Conservation (phyloP, 2,113 vertebrate genomes). For the Callipepla californica region DNA sequence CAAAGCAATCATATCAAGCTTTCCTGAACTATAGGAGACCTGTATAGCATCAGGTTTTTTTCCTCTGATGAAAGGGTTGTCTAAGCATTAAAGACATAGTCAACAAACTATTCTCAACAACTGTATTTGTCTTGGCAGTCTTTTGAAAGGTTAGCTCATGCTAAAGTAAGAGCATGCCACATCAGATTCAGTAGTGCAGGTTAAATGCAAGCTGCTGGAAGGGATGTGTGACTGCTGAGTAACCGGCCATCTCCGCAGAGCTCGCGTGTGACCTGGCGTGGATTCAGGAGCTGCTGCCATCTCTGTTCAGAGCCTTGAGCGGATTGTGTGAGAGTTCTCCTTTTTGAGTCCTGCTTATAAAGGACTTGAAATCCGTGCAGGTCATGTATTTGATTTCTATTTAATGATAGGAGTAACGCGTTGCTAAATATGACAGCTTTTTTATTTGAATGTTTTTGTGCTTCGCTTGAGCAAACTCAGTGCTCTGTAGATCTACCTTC, state of each 20-base stretch:
- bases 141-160: not conserved
- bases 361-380: not conserved
- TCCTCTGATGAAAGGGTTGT: not conserved
- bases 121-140: not conserved
- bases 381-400: not conserved
- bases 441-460: not conserved
- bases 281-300: not conserved
- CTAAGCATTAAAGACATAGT: not conserved
- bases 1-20: not conserved
- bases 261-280: constrained; percentile 7
- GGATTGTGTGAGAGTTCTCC: constrained; percentile 14
- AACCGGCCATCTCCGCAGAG: not conserved
- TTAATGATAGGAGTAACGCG: not conserved
- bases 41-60: not conserved
- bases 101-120: not conserved
- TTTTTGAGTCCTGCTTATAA: not conserved
- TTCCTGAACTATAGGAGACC: not conserved
- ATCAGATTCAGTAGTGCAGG: not conserved
- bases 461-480: accelerated
- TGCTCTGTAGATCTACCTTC: not conserved
- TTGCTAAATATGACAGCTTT: not conserved
- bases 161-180: not conserved
- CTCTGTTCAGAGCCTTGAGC: constrained; percentile 24
- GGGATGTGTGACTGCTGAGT: constrained; percentile 2
- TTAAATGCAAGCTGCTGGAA: not conserved